Evolutionary conservation across 2,888 invertebrate genomes (phyloP), one percentile per base, ranked within the genome.

Genomic region (Xylota segnis): DNA sequence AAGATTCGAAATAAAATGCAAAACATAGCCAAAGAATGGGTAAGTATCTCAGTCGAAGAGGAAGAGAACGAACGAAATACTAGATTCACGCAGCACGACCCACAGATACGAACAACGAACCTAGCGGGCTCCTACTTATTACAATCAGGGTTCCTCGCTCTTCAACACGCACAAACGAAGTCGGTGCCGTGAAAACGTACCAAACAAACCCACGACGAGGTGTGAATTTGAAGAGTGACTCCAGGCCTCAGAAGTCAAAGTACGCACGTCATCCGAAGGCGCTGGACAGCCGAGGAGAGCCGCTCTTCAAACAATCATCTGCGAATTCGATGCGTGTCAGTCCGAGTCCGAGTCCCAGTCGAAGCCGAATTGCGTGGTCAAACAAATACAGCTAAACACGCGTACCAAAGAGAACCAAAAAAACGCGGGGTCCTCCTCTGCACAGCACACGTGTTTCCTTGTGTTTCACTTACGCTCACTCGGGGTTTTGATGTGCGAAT

Each of bases 61-160:
- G 54, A 54, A n/a, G 7, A 56, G 16, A 66, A 50, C 37, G 16
- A 66, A 50, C 37, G 14, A 16, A 45, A 32, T 56, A 50, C n/a
- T 40, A 68, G 76, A 76, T 76, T 59, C 58, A 66, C 66, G 66
- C 76, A 68, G 66, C 76, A 66, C 65, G 75, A 75, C 37, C 66
- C 47, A 27, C n/a, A 76, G 76, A 59, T 76, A 66, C 58, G 37
- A 58, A 37, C 65, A 63, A 34, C 43, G 45, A n/a, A 61, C 61
- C 29, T 43, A 45, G 61, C 23, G 61, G 61, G 61, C 58, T 23
- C 23, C 12, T 10, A 32, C 23, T 12, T 27, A 2, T 23, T 23
- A 23, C 23, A 23, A 65, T 5, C 7, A 16, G 47, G 32, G 45
- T 14, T 27, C 9, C 54, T 75, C 72, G n/a, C n/a, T 58, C 47